Evolutionary conservation across 1,140 invertebrate genomes (phyloP).

Genomic region (Colletes latitarsis): DNA sequence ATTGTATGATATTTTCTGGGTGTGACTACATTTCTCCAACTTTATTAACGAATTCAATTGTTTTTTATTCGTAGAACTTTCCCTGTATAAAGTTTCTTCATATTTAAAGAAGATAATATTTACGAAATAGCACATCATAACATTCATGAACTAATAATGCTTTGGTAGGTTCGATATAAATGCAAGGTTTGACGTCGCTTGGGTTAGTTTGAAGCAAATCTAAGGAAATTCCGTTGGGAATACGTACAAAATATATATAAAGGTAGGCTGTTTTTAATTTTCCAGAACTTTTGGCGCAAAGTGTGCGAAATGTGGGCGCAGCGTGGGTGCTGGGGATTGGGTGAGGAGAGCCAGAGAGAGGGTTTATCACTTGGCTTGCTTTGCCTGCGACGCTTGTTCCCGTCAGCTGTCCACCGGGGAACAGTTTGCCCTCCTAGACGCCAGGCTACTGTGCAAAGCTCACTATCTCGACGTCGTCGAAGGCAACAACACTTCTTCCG

Average conservation of each 20-base stretch:
- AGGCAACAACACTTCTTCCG: constrained; percentile 91
- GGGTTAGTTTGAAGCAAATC: too few species aligned
- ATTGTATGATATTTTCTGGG: too few species aligned
- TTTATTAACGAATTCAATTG: too few species aligned
- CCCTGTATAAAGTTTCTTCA: too few species aligned
- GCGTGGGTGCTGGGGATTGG: constrained; percentile 97
- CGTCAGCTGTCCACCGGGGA: constrained; percentile 93
- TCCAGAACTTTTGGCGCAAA: constrained; percentile 97
- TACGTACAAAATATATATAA: background rate
- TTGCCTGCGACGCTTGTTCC: constrained; percentile 98
- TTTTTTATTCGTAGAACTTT: too few species aligned
- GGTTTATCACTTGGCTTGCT: constrained; percentile 99
- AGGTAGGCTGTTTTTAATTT: background rate
- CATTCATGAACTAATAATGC: too few species aligned
- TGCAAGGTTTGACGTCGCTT: too few species aligned
- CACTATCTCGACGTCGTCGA: constrained; percentile 97
- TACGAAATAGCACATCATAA: too few species aligned
- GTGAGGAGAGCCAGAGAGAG: constrained; percentile 95
- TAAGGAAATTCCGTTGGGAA: too few species aligned
- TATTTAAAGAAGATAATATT: too few species aligned
- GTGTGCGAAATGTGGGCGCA: constrained; percentile 96
- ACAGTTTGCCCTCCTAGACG: constrained; percentile 97
- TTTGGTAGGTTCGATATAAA: too few species aligned
- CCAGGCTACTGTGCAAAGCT: constrained; percentile 95
- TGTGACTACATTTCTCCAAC: too few species aligned